phyloP scores from a whole-genome alignment of 2,113 vertebrate genomes.

The Cyrtonyx montezumae region DNA sequence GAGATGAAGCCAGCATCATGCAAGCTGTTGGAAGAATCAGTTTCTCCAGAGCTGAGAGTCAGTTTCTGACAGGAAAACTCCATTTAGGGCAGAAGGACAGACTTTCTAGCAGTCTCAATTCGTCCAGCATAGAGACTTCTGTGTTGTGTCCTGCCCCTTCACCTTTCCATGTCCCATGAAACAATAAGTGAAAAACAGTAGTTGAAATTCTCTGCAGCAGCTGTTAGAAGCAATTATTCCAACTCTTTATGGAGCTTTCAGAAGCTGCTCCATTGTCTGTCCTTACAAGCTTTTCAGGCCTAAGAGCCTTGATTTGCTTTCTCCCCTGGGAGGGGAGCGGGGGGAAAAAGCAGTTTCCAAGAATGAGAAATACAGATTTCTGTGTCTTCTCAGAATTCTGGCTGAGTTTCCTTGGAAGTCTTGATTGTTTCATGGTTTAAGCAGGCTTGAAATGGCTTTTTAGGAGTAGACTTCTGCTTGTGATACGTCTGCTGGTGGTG shows the following conservation, averaged over 20 bases:
- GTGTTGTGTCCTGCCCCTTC: constrained; percentile 49
- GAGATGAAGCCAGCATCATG: constrained; percentile 19
- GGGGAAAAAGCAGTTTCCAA: background rate
- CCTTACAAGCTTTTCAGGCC: background rate
- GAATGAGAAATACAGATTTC: constrained; percentile 28
- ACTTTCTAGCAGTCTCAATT: constrained; percentile 43
- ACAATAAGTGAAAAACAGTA: constrained; percentile 50
- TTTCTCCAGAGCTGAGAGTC: constrained; percentile 26
- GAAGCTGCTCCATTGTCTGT: background rate
- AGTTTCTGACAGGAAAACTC: constrained; percentile 47
- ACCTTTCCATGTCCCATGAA: constrained; percentile 47
- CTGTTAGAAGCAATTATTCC: constrained; percentile 54
- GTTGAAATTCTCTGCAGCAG: constrained; percentile 16
- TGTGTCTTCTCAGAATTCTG: background rate
- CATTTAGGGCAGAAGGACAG: constrained; percentile 37
- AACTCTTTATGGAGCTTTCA: constrained; percentile 34
- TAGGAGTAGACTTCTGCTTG: background rate
- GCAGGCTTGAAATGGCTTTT: background rate
- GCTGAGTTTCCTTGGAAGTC: background rate
- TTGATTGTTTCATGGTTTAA: background rate
- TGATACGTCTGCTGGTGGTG: background rate
- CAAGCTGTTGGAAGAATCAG: constrained; percentile 29
- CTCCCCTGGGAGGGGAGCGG: background rate
- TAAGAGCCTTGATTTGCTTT: background rate
- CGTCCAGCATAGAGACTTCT: constrained; percentile 30